phyloP scores from a whole-genome alignment of 2,888 invertebrate genomes.

The Gymnoscelis rufifasciata region DNA sequence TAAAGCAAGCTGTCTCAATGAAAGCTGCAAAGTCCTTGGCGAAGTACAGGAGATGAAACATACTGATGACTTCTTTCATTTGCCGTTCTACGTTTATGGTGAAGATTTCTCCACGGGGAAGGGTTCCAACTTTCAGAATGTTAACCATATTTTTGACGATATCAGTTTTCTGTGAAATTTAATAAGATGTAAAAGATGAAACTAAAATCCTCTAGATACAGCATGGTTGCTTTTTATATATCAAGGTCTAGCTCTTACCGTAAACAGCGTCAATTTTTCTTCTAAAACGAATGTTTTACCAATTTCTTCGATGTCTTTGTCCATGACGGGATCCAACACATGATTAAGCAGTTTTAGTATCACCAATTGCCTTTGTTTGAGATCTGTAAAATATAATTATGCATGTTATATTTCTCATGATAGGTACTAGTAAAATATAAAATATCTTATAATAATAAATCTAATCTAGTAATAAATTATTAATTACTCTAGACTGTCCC shows the following conservation, averaged over 20 bases:
- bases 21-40: constrained; percentile 75
- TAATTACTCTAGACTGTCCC: too few relatives aligned
- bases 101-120: constrained; percentile 78
- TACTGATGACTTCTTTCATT: constrained; percentile 67
- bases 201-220: too few relatives aligned
- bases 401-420: too few relatives aligned
- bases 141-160: constrained; percentile 78
- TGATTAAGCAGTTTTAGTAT: constrained; percentile 76
- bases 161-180: constrained; percentile 78
- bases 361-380: constrained; percentile 65
- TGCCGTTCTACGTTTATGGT: constrained; percentile 72
- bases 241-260: too few relatives aligned
- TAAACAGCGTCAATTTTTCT: constrained; percentile 54
- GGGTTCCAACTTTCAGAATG: constrained; percentile 70
- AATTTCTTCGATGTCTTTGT: constrained; percentile 65
- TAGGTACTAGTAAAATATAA: too few relatives aligned
- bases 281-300: constrained; percentile 64
- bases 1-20: constrained; percentile 71
- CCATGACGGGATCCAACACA: constrained; percentile 64
- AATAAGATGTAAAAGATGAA: constrained; percentile 7
- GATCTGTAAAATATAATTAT: constrained; percentile 26
- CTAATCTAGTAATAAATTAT: too few relatives aligned
- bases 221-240: too few relatives aligned
- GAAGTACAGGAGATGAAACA: constrained; percentile 76
- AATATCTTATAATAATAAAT: too few relatives aligned